Percentiles rank a stretch among this genome's conserved stretches.
Evolutionary conservation across 2,797 vertebrate genomes (phyloP).

Genomic region (Dicrostonyx torquatus): DNA sequence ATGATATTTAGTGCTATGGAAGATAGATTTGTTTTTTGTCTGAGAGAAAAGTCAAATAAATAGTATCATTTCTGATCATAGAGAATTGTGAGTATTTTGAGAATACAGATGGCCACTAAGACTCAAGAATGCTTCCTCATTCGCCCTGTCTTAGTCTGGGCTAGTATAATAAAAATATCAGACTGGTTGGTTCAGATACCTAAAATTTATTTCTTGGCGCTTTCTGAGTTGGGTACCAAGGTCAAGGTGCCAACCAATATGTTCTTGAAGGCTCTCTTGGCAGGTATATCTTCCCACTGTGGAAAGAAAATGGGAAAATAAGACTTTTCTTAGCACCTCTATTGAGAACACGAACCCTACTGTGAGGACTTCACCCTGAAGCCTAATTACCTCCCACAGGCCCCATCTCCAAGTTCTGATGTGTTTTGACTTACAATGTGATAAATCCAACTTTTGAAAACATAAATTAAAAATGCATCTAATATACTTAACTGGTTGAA

Average conservation of each 20-base stretch:
- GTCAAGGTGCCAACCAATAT: not conserved
- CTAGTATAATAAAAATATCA: not conserved
- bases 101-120: not conserved
- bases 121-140: not conserved
- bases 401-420: not conserved
- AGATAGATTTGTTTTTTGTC: not conserved
- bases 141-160: not conserved
- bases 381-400: not conserved
- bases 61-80: not conserved
- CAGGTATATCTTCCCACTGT: not conserved
- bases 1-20: not conserved
- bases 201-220: not conserved
- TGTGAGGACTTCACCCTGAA: not conserved
- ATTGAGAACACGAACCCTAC: not conserved
- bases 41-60: not conserved
- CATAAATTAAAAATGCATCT: not conserved
- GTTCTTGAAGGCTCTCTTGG: not conserved
- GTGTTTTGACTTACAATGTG: not conserved
- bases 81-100: not conserved
- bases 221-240: not conserved
- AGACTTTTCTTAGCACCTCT: not conserved
- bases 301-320: not conserved
- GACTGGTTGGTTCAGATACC: not conserved
- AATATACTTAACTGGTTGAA: not conserved
- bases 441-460: not conserved